Percentiles rank a stretch among this genome's conserved stretches.
Conservation (phyloP, 2,113 vertebrate genomes). For the Oncorhynchus masou region DNA sequence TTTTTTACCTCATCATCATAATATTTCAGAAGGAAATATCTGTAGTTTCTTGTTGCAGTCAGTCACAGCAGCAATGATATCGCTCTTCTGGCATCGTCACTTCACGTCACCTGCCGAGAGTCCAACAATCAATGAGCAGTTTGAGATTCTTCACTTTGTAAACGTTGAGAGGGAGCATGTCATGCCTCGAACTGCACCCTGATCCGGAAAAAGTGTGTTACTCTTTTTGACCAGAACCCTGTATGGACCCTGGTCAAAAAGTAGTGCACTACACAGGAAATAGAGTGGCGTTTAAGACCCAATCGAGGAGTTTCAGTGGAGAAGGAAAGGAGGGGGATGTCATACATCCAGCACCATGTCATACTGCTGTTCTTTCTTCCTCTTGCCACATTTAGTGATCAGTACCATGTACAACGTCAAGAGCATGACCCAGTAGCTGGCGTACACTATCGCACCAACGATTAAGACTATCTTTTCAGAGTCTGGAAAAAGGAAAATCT, state of each 20-base stretch:
- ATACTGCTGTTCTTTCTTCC: constrained; percentile 91
- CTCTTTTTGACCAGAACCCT: neutral
- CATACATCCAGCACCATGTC: constrained; percentile 98
- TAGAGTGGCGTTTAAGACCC: neutral
- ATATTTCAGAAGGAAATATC: constrained; percentile 66
- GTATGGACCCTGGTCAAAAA: too few species aligned
- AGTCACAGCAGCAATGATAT: constrained; percentile 94
- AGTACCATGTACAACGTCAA: constrained; percentile 91
- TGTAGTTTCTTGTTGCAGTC: constrained; percentile 75
- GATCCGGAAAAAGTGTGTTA: constrained; percentile 3
- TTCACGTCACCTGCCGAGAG: constrained; percentile 68
- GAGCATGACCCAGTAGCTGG: constrained; percentile 95
- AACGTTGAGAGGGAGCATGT: constrained; percentile 61
- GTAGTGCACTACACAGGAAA: too few species aligned
- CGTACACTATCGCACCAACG: constrained; percentile 89
- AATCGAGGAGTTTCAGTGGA: neutral
- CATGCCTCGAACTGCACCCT: neutral
- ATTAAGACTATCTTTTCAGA: constrained; percentile 89
- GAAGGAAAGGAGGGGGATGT: constrained; percentile 52
- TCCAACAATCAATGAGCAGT: constrained; percentile 63
- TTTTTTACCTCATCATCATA: constrained; percentile 67
- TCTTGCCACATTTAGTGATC: constrained; percentile 91
- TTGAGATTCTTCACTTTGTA: constrained; percentile 78
- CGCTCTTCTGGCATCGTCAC: constrained; percentile 80
- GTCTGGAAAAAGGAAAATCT: constrained; percentile 81